Percentiles rank a stretch among this genome's conserved stretches.
Evolutionary conservation across 2,797 vertebrate genomes (phyloP).

Genomic region (Peromyscus nudipes): DNA sequence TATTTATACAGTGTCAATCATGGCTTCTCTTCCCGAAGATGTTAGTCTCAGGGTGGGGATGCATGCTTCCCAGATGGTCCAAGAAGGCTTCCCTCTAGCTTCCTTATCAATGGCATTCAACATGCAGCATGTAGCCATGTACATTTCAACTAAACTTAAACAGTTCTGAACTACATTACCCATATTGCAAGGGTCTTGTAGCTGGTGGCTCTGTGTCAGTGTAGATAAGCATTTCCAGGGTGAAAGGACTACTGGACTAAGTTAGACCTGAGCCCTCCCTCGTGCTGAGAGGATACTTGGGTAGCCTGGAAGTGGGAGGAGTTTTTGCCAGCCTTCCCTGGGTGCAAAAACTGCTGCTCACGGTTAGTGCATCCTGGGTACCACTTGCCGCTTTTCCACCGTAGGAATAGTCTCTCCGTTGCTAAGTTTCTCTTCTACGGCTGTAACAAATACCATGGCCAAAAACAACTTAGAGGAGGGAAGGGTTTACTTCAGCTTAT

Average conservation of each 20-base stretch:
- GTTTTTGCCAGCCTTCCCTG: too few relatives aligned
- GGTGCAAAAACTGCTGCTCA: fast-evolving
- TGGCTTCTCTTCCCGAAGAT: not conserved
- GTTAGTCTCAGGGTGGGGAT: not conserved
- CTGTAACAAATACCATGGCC: not conserved
- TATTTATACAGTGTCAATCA: not conserved
- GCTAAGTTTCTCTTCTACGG: not conserved
- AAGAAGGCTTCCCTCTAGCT: not conserved
- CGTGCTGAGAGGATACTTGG: not conserved
- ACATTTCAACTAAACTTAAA: not conserved
- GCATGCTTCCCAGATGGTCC: not conserved
- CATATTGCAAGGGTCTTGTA: not conserved
- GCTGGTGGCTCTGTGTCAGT: not conserved
- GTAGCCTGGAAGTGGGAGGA: not conserved
- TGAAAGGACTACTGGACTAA: fast-evolving
- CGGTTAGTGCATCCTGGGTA: fast-evolving
- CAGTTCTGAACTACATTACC: not conserved
- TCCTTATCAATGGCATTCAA: not conserved
- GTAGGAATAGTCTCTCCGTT: not conserved
- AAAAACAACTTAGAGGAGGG: not conserved
- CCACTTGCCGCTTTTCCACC: not conserved
- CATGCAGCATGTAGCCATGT: fast-evolving
- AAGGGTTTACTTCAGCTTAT: not conserved
- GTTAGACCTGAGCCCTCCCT: not conserved
- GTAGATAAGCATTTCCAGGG: not conserved